Evolutionary conservation across 92 coral and sea anemone genomes (phyloP).

Genomic region (Siderastrea radians): DNA sequence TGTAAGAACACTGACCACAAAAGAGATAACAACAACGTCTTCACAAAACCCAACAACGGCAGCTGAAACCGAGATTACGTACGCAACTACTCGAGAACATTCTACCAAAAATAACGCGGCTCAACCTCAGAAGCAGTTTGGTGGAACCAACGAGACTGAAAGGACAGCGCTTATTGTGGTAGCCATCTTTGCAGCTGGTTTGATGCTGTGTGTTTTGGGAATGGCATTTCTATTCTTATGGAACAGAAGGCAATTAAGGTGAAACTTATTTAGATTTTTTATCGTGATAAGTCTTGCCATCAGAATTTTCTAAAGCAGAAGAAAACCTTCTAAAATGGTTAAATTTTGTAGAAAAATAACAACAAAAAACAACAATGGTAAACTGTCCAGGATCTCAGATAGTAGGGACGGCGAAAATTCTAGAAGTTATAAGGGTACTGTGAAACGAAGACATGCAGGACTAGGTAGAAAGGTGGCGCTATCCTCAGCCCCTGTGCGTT

Average conservation of each 20-base stretch:
- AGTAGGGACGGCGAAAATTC: too few species aligned
- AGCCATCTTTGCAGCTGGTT: conserved; percentile 7
- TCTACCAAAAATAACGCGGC: neutral
- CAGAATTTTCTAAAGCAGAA: too few species aligned
- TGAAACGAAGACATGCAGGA: too few species aligned
- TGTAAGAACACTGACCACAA: neutral
- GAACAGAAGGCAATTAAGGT: conserved; percentile 19
- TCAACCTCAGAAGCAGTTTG: neutral
- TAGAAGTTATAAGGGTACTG: too few species aligned
- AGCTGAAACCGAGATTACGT: neutral
- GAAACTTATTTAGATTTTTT: neutral
- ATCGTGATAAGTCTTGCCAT: too few species aligned
- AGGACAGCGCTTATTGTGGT: conserved; percentile 26
- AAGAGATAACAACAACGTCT: neutral
- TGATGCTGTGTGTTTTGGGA: conserved; percentile 3
- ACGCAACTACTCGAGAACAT: neutral
- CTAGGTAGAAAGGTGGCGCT: too few species aligned
- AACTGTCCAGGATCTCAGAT: too few species aligned
- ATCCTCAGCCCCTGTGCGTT: too few species aligned
- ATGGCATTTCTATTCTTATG: neutral
- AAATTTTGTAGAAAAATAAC: too few species aligned
- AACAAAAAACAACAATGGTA: too few species aligned
- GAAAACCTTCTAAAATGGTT: too few species aligned
- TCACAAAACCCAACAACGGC: neutral
- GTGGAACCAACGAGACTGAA: neutral